These are phyloP conservation scores for Acromyrmex heyeri DNA, from an alignment of 1,140 invertebrate genomes.

Conservation along the genomic window DNA sequence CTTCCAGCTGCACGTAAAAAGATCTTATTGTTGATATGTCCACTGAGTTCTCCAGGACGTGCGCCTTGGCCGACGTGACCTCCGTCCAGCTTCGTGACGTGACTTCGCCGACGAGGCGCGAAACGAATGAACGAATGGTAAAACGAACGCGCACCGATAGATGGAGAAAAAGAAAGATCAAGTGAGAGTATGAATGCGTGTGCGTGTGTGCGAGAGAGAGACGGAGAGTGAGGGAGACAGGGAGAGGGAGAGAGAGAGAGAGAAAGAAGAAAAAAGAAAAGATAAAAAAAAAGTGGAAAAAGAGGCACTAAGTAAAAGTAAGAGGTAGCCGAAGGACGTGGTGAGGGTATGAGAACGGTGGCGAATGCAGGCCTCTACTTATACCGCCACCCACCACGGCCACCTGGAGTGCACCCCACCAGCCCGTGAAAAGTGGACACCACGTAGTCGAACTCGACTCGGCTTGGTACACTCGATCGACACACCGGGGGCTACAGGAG, in stretches of 20 bases:
- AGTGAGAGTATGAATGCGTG: constrained; percentile 15
- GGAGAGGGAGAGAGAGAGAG: not conserved
- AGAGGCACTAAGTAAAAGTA: constrained; percentile 80
- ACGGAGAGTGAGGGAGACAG: constrained; percentile 1
- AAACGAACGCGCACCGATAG: constrained; percentile 18
- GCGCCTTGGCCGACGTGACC: constrained; percentile 60
- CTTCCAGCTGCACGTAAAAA: constrained; percentile 34
- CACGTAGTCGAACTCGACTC: constrained; percentile 65
- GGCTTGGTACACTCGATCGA: constrained; percentile 45
- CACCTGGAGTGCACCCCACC: constrained; percentile 82
- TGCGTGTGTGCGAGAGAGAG: not conserved
- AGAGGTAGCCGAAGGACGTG: constrained; percentile 84
- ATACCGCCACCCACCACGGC: constrained; percentile 85
- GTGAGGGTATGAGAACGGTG: constrained; percentile 86
- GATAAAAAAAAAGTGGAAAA: constrained; percentile 67
- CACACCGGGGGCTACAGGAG: constrained; percentile 1
- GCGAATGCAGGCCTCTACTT: constrained; percentile 86
- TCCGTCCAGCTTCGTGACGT: constrained; percentile 59
- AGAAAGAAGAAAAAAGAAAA: constrained; percentile 36
- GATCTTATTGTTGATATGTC: not conserved
- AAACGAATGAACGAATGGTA: constrained; percentile 67
- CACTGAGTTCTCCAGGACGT: constrained; percentile 45
- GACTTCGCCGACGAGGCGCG: constrained; percentile 61
- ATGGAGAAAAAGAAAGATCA: constrained; percentile 32
- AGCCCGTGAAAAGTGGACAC: constrained; percentile 82